Conservation (phyloP, 1,140 invertebrate genomes). For the Nephila pilipes region DNA sequence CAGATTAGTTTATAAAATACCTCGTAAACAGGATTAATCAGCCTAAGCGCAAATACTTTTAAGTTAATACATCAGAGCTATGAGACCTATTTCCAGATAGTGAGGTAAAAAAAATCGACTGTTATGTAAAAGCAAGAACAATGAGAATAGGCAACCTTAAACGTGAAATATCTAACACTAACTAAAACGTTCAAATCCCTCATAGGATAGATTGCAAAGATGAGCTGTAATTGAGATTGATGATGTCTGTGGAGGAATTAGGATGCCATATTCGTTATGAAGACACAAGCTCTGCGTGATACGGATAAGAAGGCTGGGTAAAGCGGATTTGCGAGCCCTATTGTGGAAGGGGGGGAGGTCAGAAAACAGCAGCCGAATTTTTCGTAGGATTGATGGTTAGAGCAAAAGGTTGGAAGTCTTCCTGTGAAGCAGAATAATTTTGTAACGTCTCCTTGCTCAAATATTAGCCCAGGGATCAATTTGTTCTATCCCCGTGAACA, state of each 20-base stretch:
- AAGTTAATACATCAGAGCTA: too few species aligned
- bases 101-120: too few species aligned
- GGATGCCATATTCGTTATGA: slow-evolving; percentile 49
- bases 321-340: not conserved
- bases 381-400: slow-evolving; percentile 28
- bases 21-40: too few species aligned
- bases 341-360: not conserved
- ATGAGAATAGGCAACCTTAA: not conserved
- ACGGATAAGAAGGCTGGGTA: slow-evolving; percentile 17
- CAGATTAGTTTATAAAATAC: too few species aligned
- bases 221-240: slow-evolving; percentile 50
- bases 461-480: slow-evolving; percentile 46
- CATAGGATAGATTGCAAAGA: slow-evolving; percentile 28
- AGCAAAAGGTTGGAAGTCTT: slow-evolving; percentile 40
- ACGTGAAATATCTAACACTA: not conserved
- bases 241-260: slow-evolving; percentile 12
- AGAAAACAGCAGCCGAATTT: slow-evolving; percentile 38
- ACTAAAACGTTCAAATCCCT: slow-evolving; percentile 8
- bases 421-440: slow-evolving; percentile 40
- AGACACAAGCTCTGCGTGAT: slow-evolving; percentile 20
- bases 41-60: too few species aligned
- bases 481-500: slow-evolving; percentile 34
- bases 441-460: slow-evolving; percentile 38
- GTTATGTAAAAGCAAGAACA: too few species aligned
- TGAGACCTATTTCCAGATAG: too few species aligned